Conservation (phyloP, 2,888 invertebrate species). For the Dryobotodes eremita region DNA sequence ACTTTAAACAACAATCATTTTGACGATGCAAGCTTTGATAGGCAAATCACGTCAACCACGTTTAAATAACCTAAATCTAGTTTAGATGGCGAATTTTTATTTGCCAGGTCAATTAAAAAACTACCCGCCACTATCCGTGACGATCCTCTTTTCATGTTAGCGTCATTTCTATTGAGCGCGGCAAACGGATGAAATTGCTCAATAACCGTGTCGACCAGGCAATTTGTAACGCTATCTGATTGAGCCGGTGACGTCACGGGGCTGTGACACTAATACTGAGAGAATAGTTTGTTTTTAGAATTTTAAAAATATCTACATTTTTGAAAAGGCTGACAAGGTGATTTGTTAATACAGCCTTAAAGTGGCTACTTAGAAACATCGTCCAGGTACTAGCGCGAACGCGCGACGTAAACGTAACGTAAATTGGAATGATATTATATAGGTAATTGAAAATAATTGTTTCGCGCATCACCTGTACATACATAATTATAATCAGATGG, state of each 20-base stretch:
- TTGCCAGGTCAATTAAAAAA: slow-evolving; percentile 19
- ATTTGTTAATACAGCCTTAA: no score
- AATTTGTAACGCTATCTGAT: slow-evolving; percentile 54
- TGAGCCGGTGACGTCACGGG: slow-evolving; percentile 27
- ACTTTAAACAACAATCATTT: background rate
- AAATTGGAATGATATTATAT: no score
- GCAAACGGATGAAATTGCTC: slow-evolving; percentile 59
- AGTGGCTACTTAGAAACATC: no score
- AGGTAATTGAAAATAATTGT: no score
- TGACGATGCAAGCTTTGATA: background rate
- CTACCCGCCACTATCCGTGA: background rate
- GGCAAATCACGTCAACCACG: no score
- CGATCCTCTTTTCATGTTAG: slow-evolving; percentile 32
- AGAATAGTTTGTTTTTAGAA: slow-evolving; percentile 1
- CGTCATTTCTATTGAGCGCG: slow-evolving; percentile 25
- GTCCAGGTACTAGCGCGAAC: no score
- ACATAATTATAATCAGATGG: no score
- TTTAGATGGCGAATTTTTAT: background rate
- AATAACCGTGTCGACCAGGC: slow-evolving; percentile 44
- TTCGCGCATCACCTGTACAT: no score
- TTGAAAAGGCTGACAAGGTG: background rate
- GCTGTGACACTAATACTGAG: slow-evolving; percentile 1
- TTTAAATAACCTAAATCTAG: background rate
- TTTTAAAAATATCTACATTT: background rate
- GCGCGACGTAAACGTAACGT: no score